Evolutionary conservation across 2,888 invertebrate species (phyloP), one percentile per base, ranked within the genome.

Genomic region (Hydroisotoma schaefferi): DNA sequence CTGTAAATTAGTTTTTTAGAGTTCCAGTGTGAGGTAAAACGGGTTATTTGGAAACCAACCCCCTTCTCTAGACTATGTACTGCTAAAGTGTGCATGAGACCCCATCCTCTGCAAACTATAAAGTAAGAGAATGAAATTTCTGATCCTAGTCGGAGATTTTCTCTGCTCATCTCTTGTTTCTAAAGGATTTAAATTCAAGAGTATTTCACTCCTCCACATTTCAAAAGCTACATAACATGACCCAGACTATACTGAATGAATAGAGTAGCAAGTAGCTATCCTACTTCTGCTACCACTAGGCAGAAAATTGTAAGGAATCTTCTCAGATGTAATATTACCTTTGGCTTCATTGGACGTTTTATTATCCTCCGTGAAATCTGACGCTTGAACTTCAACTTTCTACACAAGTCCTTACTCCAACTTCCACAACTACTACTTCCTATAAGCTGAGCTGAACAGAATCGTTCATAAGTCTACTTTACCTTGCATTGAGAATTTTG

Each of bases 351-450:
- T 40, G 40, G 40, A 40, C 49, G 49, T 25, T 49, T 49, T 49
- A 49, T 49, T 49, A 49, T 49, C 49, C 20, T 49, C 49, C 18
- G n/a, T 25, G 49, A 49, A 49, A 28, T 49, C 49, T 28, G 28
- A 49, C 49, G 28, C 49, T 49, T 49, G 8, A 40, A 40, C 40
- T 40, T 40, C 40, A 40, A 40, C 40, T 40, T 15, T 40, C 40
- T 15, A 40, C 5, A 33, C 33, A 6, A 33, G 33, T 15, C 15
- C 33, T 15, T 18, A 40, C n/a, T 40, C 40, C 5, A 15, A 40
- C 8, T 15, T 15, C 5, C 15, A 15, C n/a, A 40, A 18, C 20
- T 20, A 15, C 15, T 4, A 15, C n/a, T 40, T 40, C 20, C 5
- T 20, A 40, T n/a, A n/a, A n/a, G n/a, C n/a, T n/a, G n/a, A n/a